Base-by-base conservation (phyloP, 2,888 invertebrate genomes). In the Lasioglossum figueresi region DNA sequence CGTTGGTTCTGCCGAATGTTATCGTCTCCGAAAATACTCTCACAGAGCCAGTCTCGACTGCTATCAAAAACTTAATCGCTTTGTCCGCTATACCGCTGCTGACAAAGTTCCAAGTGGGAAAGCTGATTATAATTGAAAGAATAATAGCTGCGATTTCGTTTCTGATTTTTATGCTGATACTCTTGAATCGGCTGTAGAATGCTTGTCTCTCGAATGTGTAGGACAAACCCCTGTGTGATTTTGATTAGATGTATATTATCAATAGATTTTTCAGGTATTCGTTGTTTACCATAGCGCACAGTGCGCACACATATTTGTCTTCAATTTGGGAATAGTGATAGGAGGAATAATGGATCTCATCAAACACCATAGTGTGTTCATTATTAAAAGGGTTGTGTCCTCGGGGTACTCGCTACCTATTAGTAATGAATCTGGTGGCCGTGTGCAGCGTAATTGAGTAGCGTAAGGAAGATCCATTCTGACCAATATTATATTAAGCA, bases 391-490 rank as follows among this genome's bases (percentile, higher is more conserved):
- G 45, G 89, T 80, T 4, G 82, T 82, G 4, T 92, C 86, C 14
- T 88, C 72, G 0, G 76, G 63, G 76, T 92, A 90, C 71, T 80
- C 82, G 0, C 77, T 76, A 40, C 89, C 88, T 8, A 56, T 40
- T 56, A 89, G 37, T 3, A 83, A 48, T 4, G 70, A 12, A 23
- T 89, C 87, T 0, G 83, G 82, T 34, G 93, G 90, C 10, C 88
- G 88, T 16, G 56, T 79, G 74, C 87, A 86, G 2, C 83, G 85
- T 73, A 82, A 81, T 82, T 92, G 88, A 12, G 86, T 87, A n/a
- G 88, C 92, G 89, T 93, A 94, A 59, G 90, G 89, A 31, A 94
- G 93, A 84, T 94, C 93, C 88, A 95, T 91, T 89, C 94, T 92
- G 14, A 91, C 86, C 23, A 95, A 84, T n/a, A 95, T 77, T 68